Base-by-base conservation (phyloP, 2,888 invertebrate genomes). In the Diaprepes abbreviatus region DNA sequence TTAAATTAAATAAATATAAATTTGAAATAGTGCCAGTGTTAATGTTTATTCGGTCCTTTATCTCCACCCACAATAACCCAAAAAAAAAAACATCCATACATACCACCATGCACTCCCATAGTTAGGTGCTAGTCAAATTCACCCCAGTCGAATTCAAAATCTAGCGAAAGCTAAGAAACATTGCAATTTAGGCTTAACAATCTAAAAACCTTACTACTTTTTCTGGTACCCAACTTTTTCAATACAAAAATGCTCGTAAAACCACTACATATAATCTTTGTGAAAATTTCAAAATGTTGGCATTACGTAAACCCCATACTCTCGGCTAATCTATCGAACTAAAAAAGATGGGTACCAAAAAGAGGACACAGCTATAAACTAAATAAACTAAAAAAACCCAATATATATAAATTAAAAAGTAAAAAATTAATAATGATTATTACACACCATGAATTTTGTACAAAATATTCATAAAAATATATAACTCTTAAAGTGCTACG, bases 161-260 rank as follows among this genome's bases (percentile, higher is more conserved):
- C 83, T 83, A 83, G 83, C 83, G 82, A 81, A 82, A 83, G 82
- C 82, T 78, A 71, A 73, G 73, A 73, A 73, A 68, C 60, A 63
- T 36, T 62, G 68, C 67, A 67, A 60, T 45, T 31, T 45, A 54
- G 52, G 54, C 63, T 63, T 70, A 70, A 60, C 50, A 50, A 43
- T 60, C 65, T 57, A 69, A 65, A 21, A 54, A 55, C 54, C 63
- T 66, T 67, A 64, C 59, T 70, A 58, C 64, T 58, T 58, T 58
- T 31, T 21, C 43, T 58, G n/a, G 43, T 58, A 43, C 40, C 58
- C 40, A 58, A 10, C n/a, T 19, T 36, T 54, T 31, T 50, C n/a
- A n/a, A n/a, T n/a, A n/a, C n/a, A n/a, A n/a, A n/a, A n/a, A n/a
- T n/a, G n/a, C n/a, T n/a, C n/a, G n/a, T n/a, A n/a, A n/a, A n/a